These are phyloP conservation scores for Spilogale gracilis DNA, from an alignment of 2,113 vertebrate species.

Conservation along the genomic window DNA sequence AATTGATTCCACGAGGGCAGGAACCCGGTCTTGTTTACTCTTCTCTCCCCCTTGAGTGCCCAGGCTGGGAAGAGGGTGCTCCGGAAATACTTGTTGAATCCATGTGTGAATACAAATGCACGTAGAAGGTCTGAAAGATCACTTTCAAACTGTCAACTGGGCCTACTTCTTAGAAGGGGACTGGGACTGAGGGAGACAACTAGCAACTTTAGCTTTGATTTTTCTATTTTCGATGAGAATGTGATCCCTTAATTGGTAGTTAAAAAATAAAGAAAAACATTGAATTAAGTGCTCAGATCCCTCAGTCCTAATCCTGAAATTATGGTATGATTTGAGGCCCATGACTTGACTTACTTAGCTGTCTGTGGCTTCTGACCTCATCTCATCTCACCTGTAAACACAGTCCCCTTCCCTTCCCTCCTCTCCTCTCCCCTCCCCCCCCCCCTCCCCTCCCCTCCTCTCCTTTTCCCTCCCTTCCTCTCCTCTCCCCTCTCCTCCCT, in stretches of 20 bases:
- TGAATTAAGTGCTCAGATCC: not conserved
- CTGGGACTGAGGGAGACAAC: not conserved
- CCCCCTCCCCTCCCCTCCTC: not conserved
- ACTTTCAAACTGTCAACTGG: not conserved
- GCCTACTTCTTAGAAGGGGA: not conserved
- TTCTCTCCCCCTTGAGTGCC: not conserved
- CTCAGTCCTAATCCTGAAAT: slow-evolving; percentile 34
- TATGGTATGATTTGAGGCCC: not conserved
- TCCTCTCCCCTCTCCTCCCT: too few relatives aligned
- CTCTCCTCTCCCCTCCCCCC: too few relatives aligned
- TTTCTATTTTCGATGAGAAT: not conserved
- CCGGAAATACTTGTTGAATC: not conserved
- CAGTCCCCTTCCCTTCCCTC: not conserved
- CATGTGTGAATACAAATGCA: not conserved
- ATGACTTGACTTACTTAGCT: not conserved
- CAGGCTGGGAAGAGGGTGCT: not conserved
- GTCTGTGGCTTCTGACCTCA: slow-evolving; percentile 63
- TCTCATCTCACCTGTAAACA: slow-evolving; percentile 24
- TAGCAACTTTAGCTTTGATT: not conserved
- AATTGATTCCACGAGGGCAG: not conserved
- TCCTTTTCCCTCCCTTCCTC: not conserved
- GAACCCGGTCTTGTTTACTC: not conserved
- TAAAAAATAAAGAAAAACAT: not conserved
- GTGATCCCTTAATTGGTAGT: not conserved
- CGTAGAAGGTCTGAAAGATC: not conserved